Evolutionary conservation across 1,140 invertebrate species (phyloP).

Genomic region (Drosophila saltans): DNA sequence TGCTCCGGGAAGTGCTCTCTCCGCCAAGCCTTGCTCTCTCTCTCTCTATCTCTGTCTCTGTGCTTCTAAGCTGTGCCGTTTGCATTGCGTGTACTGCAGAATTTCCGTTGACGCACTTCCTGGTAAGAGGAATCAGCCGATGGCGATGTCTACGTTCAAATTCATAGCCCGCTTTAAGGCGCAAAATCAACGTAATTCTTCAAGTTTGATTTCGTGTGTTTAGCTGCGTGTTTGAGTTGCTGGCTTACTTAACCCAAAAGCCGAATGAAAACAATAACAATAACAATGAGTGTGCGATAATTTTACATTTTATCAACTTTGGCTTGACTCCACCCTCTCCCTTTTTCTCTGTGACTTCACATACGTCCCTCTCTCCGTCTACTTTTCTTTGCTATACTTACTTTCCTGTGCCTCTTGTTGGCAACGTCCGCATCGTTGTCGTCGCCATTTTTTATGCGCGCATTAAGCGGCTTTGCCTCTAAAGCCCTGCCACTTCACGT

Average conservation of each 20-base stretch:
- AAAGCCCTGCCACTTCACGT: slow-evolving; percentile 74
- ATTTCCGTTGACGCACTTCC: slow-evolving; percentile 73
- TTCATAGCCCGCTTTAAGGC: slow-evolving; percentile 47
- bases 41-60: not conserved
- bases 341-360: slow-evolving; percentile 11
- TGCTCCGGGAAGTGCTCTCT: slow-evolving; percentile 11
- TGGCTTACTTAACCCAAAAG: slow-evolving; percentile 65
- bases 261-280: slow-evolving; percentile 60
- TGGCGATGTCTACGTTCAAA: slow-evolving; percentile 21
- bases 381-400: not conserved
- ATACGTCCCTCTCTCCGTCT: slow-evolving; percentile 32
- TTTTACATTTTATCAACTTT: slow-evolving; percentile 82
- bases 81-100: slow-evolving; percentile 69
- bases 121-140: slow-evolving; percentile 16
- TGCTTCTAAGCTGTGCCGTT: not conserved
- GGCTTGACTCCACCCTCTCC: slow-evolving; percentile 33
- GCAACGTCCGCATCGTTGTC: slow-evolving; percentile 43
- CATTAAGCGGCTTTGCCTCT: slow-evolving; percentile 76
- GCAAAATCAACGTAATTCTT: slow-evolving; percentile 74
- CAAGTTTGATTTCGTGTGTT: slow-evolving; percentile 77
- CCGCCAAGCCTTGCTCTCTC: not conserved
- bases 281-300: slow-evolving; percentile 82
- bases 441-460: slow-evolving; percentile 78
- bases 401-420: not conserved
- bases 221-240: slow-evolving; percentile 72